Evolutionary conservation across 1,140 invertebrate species (phyloP), one percentile per base, ranked within the genome.

Genomic region (Pentalonia nigronervosa): DNA sequence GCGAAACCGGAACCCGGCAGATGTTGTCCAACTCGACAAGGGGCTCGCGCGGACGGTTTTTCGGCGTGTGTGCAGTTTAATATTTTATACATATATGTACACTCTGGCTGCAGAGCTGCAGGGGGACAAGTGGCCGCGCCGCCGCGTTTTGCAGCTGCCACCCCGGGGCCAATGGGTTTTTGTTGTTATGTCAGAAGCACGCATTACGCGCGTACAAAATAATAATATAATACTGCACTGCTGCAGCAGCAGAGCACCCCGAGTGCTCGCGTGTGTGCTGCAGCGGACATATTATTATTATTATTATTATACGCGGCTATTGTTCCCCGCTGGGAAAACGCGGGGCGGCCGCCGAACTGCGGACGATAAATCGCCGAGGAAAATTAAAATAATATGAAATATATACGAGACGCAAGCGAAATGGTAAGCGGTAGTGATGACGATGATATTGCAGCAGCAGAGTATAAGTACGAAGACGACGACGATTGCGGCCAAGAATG

Each of bases 1-100:
- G 91, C 91, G 76, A 93, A 86, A 93, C 91, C 91, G 81, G 91
- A 93, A 93, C 67, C 53, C 34, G 91, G 91, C 91, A 93, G 91
- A 93, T 93, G 91, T 93, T 91, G 90, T 30, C 88, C 88, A 7
- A 20, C 48, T 45, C 34, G 53, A 41, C 36, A 21, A 48, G 67
- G 90, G 90, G 67, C 47, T 53, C 47, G 84, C 60, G 50, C 9
- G 87, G 60, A 76, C 60, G 53, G 90, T 91, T 91, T 91, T 91
- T 92, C 60, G 67, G 56, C 23, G 41, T 76, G 41, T n/a, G 30
- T 47, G 41, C n/a, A 30, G 41, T 86, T 41, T 14, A n/a, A 90
- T 20, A 53, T 53, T 53, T 21, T 53, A 53, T 53, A 53, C 17
- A 53, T 53, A 53, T 50, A 50, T 50, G 17, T 50, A 56, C 50